A percentile compares a stretch with the other conserved stretches of the same genome.
Evolutionary conservation across 2,888 invertebrate genomes (phyloP).

Genomic region (Orchesella flavescens): DNA sequence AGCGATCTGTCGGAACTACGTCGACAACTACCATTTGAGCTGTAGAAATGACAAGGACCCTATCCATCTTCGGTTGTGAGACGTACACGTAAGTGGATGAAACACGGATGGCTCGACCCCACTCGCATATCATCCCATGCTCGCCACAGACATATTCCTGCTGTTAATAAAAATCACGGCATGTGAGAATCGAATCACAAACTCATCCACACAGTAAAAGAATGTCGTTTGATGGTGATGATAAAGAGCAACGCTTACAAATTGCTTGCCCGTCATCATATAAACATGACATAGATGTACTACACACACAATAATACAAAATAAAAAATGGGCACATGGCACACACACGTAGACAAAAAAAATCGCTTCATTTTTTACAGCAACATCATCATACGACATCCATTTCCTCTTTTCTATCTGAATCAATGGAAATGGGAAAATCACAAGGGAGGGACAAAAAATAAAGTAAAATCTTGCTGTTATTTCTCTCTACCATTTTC

Average conservation of each 20-base stretch:
- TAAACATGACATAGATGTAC: constrained; percentile 25
- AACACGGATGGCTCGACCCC: constrained; percentile 84
- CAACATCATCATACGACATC: constrained; percentile 27
- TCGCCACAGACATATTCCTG: constrained; percentile 83
- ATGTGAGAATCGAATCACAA: not conserved
- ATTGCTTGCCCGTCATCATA: constrained; percentile 52
- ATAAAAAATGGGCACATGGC: not conserved
- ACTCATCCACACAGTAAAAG: not conserved
- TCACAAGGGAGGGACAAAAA: constrained; percentile 42
- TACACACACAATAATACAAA: constrained; percentile 15
- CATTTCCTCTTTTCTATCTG: constrained; percentile 47
- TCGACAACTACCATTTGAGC: constrained; percentile 83
- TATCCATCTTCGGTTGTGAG: constrained; percentile 82
- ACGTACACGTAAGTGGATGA: constrained; percentile 83
- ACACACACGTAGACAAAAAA: constrained; percentile 29
- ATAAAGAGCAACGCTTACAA: constrained; percentile 26
- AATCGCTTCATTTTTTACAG: constrained; percentile 31
- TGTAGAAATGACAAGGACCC: constrained; percentile 83
- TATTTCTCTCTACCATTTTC: constrained; percentile 7
- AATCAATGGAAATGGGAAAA: constrained; percentile 49
- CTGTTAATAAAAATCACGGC: constrained; percentile 66
- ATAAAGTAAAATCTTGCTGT: constrained; percentile 32
- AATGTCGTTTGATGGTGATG: not conserved
- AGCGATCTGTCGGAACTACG: constrained; percentile 82
- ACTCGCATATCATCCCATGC: constrained; percentile 80